Percentiles rank a stretch among this genome's conserved stretches.
phyloP scores from a whole-genome alignment of 2,113 vertebrate species.

The Uria lomvia region DNA sequence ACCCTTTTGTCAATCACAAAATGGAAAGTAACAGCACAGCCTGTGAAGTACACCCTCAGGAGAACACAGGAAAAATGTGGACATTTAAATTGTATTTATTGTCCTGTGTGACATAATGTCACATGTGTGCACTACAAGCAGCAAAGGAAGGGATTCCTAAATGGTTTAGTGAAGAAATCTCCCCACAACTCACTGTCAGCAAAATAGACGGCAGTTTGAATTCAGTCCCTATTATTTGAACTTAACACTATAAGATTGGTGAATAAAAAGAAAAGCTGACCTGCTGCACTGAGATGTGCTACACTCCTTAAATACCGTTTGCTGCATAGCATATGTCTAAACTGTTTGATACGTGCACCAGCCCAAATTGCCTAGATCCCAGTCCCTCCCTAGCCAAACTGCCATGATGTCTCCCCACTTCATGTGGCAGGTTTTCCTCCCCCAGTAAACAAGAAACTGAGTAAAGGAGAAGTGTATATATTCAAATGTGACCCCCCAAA shows the following conservation, averaged over 20 bases:
- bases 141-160: neutral
- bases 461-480: neutral
- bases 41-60: neutral
- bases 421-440: neutral
- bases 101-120: neutral
- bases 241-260: neutral
- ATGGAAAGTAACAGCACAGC: neutral
- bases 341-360: rapidly evolving
- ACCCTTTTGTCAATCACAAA: neutral
- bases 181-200: neutral
- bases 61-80: neutral
- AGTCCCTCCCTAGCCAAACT: neutral
- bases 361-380: neutral
- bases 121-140: neutral
- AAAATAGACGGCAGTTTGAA: neutral
- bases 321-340: neutral
- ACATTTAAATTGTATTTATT: neutral
- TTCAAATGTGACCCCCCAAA: neutral
- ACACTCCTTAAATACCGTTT: neutral
- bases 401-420: neutral
- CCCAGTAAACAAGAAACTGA: neutral
- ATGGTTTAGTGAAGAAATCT: neutral
- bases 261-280: neutral
- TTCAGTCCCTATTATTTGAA: neutral
- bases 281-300: neutral